Evolutionary conservation across 2,888 invertebrate genomes (phyloP), one percentile per base, ranked within the genome.

Genomic region (Maniola hyperantus): DNA sequence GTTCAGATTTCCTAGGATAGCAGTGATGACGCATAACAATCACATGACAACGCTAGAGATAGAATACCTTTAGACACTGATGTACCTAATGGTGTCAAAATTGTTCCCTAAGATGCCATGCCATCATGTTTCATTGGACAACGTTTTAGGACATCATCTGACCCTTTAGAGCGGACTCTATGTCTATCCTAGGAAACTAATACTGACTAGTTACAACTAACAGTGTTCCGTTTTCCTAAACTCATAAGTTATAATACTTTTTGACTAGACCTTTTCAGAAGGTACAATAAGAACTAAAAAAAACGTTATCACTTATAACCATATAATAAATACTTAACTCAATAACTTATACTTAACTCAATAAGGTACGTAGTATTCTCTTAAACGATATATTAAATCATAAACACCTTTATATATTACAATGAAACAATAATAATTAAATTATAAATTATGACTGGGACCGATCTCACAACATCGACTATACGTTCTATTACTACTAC

Each of bases 401-500:
- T 4, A 50, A 11, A n/a, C 36, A 10, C 48, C 7, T 18, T 11
- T 51, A 5, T 26, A 26, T 13, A 5, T 13, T 26, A 26, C 11
- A 26, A 20, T 50, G 6, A 13, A 11, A 51, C 8, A 46, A 46
- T 6, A 51, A 51, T 20, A 13, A 51, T 18, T 18, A 15, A 20
- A 51, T 13, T 18, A 18, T n/a, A 15, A 46, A 15, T 7, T 15
- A 46, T 46, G 48, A 18, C 48, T 6, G 48, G 54, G 54, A 54
- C 18, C 36, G 36, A 55, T 15, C 10, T 15, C 34, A 39, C 57
- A 57, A 48, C 59, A 59, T 48, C 61, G 34, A 61, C 51, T 50
- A 39, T 51, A 57, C 18, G 8, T 18, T 61, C 36, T 64, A 66
- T 67, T 66, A 68, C 34, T 36, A 58, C 51, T 54, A 67, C 33